phyloP scores from a whole-genome alignment of 2,113 vertebrate species.

The Heteronetta atricapilla region DNA sequence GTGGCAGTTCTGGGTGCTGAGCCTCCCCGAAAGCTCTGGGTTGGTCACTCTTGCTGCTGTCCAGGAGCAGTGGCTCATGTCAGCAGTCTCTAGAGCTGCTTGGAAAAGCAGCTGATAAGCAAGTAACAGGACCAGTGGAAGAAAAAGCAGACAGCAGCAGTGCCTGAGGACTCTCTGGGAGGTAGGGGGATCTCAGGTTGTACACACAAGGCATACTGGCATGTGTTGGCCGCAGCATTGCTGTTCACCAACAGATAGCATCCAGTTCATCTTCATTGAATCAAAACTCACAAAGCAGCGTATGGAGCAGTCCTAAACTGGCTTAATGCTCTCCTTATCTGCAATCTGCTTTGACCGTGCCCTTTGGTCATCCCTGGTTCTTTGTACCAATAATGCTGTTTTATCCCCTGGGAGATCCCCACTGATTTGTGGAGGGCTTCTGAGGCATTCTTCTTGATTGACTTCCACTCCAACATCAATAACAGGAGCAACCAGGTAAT shows the following conservation, averaged over 20 bases:
- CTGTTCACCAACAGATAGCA: neutral
- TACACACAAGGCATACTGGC: no score
- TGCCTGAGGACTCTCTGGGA: neutral
- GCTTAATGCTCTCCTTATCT: neutral
- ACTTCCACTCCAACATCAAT: neutral
- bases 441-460: neutral
- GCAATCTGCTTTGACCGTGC: neutral
- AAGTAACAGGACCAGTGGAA: neutral
- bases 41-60: neutral
- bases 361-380: neutral
- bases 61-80: neutral
- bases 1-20: rapidly evolving
- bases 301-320: neutral
- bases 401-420: neutral
- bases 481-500: neutral
- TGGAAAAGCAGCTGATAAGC: neutral
- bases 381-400: neutral
- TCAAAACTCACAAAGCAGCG: neutral
- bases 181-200: neutral
- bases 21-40: neutral
- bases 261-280: neutral
- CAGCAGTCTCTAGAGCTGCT: neutral
- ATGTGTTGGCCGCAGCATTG: neutral
- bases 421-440: neutral
- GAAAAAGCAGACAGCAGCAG: neutral